These are phyloP conservation scores for Hippocampus comes DNA, from an alignment of 2,113 vertebrate species.

Conservation along the genomic window DNA sequence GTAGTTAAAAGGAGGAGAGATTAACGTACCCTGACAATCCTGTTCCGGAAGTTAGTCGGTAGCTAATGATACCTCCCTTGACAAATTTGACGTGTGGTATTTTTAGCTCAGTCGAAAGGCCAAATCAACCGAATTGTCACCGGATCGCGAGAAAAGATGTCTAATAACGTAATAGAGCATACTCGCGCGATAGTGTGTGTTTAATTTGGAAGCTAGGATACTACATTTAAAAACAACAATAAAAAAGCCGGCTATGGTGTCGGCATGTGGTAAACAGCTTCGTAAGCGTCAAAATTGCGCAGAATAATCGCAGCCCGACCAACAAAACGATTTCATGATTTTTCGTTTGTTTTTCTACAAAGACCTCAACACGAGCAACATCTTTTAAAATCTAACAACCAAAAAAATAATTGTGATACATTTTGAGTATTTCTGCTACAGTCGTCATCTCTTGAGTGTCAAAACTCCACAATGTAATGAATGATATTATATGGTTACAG, in stretches of 20 bases:
- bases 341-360: too few relatives aligned
- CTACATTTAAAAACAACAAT: not conserved
- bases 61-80: slow-evolving; percentile 29
- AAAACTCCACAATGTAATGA: slow-evolving; percentile 20
- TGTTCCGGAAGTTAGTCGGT: not conserved
- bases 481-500: too few relatives aligned
- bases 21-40: slow-evolving; percentile 22
- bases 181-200: not conserved
- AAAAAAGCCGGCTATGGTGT: not conserved
- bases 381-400: not conserved
- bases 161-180: too few relatives aligned
- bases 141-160: not conserved
- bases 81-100: slow-evolving; percentile 51
- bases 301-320: not conserved
- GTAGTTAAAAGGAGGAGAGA: not conserved
- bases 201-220: not conserved
- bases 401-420: not conserved
- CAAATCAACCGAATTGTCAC: not conserved
- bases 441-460: slow-evolving; percentile 1
- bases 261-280: not conserved
- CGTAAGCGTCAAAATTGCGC: not conserved
- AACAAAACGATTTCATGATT: too few relatives aligned
- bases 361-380: too few relatives aligned
- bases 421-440: not conserved
- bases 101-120: slow-evolving; percentile 41